Evolutionary conservation across 2,113 vertebrate genomes (phyloP).

Genomic region (Solenodon paradoxus): DNA sequence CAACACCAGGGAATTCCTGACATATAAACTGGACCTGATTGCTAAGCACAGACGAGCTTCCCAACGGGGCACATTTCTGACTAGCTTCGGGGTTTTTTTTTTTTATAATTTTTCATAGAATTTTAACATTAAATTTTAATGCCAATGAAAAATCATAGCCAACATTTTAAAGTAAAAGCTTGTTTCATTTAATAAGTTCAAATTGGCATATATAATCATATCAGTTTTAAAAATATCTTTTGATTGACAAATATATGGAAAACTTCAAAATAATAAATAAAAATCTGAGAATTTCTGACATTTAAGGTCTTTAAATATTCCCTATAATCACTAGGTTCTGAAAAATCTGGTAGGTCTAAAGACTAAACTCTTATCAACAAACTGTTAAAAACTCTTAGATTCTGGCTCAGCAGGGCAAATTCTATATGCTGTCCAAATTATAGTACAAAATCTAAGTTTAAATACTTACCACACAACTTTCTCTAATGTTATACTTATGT

Average conservation of each 20-base stretch:
- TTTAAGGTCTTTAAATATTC: constrained; percentile 54
- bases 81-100: constrained; percentile 71
- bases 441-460: constrained; percentile 42
- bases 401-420: constrained; percentile 14
- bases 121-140: constrained; percentile 48
- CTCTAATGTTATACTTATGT: constrained; percentile 25
- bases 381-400: neutral
- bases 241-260: constrained; percentile 62
- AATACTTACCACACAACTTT: constrained; percentile 14
- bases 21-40: constrained; percentile 83
- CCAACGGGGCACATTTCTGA: constrained; percentile 68
- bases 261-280: constrained; percentile 63
- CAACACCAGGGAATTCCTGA: constrained; percentile 84
- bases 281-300: constrained; percentile 43
- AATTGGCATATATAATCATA: constrained; percentile 63
- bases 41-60: constrained; percentile 78
- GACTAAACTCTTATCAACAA: constrained; percentile 43
- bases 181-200: constrained; percentile 75
- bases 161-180: constrained; percentile 73
- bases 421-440: constrained; percentile 50
- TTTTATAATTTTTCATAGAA: constrained; percentile 69
- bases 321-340: constrained; percentile 35
- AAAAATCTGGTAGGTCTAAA: constrained; percentile 57
- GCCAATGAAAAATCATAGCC: constrained; percentile 56
- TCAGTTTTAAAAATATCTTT: constrained; percentile 50